A percentile compares a stretch with the other conserved stretches of the same genome.
phyloP scores from a whole-genome alignment of 2,888 invertebrate genomes.

The Ecliptopera silaceata region DNA sequence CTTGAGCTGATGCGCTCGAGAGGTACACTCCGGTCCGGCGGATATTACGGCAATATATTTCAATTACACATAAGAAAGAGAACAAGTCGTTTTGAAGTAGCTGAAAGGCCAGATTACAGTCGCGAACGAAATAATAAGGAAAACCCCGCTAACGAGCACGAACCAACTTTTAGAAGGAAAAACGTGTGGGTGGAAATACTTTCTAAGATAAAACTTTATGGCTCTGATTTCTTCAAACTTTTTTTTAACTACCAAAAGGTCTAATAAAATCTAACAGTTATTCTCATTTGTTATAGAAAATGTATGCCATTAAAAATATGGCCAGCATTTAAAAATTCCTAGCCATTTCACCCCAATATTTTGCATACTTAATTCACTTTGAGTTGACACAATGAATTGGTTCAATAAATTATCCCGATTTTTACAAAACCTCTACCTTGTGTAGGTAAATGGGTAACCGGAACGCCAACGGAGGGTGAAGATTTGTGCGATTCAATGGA shows the following conservation, averaged over 20 bases:
- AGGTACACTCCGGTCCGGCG: conserved; percentile 75
- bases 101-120: conserved; percentile 80
- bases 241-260: too few species aligned
- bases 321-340: not conserved
- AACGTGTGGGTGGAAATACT: conserved; percentile 62
- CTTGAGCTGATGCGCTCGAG: conserved; percentile 78
- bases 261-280: too few species aligned
- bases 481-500: conserved; percentile 80
- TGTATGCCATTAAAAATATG: too few species aligned
- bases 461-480: conserved; percentile 57
- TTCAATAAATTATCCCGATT: conserved; percentile 24
- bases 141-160: conserved; percentile 73
- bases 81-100: conserved; percentile 81
- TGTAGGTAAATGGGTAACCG: conserved; percentile 48
- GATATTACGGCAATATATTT: conserved; percentile 83
- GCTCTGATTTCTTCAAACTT: conserved; percentile 18
- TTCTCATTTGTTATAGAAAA: too few species aligned
- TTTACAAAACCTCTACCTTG: conserved; percentile 33
- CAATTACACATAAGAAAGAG: conserved; percentile 83
- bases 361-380: conserved; percentile 1
- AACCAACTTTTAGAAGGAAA: conserved; percentile 70
- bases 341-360: conserved; percentile 4
- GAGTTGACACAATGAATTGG: conserved; percentile 19
- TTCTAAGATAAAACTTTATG: conserved; percentile 60
- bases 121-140: conserved; percentile 77